Percentiles rank a stretch among this genome's conserved stretches.
These are phyloP conservation scores for Apotomis betuletana DNA, from an alignment of 2,888 invertebrate species.

Conservation along the genomic window DNA sequence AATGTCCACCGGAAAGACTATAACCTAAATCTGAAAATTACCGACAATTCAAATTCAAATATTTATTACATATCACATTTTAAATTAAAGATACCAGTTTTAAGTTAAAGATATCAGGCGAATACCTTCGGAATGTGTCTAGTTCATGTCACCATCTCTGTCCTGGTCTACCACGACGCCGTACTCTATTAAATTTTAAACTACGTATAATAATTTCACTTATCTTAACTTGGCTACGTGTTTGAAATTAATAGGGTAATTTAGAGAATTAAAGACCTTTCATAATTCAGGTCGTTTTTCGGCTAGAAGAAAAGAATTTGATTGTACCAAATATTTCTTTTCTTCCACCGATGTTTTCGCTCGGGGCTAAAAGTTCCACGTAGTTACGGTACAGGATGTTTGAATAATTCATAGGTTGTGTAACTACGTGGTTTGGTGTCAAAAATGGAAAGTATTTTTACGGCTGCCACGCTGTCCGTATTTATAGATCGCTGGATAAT, in stretches of 20 bases:
- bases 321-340: conserved; percentile 23
- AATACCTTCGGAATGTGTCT: too few species aligned
- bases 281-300: conserved; percentile 2
- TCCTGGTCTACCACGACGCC: too few species aligned
- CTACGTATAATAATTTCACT: background rate
- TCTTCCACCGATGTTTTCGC: conserved; percentile 15
- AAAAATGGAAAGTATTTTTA: background rate
- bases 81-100: too few species aligned
- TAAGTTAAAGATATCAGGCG: too few species aligned
- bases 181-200: background rate
- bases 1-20: too few species aligned
- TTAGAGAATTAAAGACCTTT: conserved; percentile 8
- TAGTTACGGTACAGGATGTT: conserved; percentile 21
- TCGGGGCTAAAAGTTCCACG: conserved; percentile 26
- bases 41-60: too few species aligned
- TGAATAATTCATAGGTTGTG: conserved; percentile 34
- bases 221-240: background rate
- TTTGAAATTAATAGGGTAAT: conserved; percentile 10
- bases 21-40: too few species aligned
- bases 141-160: too few species aligned
- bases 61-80: too few species aligned
- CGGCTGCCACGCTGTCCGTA: background rate
- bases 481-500: background rate
- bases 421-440: conserved; percentile 22
- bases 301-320: background rate